Percentiles rank a stretch among this genome's conserved stretches.
Conservation (phyloP, 2,888 invertebrate species). For the Drosophila paucipuncta region DNA sequence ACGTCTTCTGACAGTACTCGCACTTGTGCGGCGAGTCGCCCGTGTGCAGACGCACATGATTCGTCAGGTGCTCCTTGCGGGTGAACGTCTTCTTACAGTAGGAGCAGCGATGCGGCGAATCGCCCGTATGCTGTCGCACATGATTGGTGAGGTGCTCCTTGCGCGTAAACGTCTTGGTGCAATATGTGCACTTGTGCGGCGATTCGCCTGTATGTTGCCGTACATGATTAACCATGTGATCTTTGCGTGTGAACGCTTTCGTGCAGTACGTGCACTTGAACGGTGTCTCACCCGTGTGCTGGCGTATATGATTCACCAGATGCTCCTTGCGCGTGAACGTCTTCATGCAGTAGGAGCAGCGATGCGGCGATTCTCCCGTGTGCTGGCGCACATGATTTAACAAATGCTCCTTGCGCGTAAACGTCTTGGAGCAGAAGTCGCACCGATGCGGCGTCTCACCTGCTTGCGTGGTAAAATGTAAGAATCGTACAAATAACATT, state of each 20-base stretch:
- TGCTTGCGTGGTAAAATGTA: slow-evolving; percentile 54
- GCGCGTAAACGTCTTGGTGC: slow-evolving; percentile 92
- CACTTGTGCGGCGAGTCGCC: slow-evolving; percentile 94
- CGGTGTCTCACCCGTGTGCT: slow-evolving; percentile 94
- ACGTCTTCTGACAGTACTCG: slow-evolving; percentile 94
- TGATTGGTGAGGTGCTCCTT: slow-evolving; percentile 95
- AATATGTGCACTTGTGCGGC: slow-evolving; percentile 94
- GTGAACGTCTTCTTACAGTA: slow-evolving; percentile 88
- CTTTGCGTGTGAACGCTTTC: slow-evolving; percentile 93
- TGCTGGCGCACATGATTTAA: slow-evolving; percentile 94
- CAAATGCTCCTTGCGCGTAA: slow-evolving; percentile 94
- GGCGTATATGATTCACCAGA: slow-evolving; percentile 93
- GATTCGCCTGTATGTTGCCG: slow-evolving; percentile 93
- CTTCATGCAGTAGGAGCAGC: slow-evolving; percentile 94
- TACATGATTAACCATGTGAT: slow-evolving; percentile 91
- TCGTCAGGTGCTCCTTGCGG: slow-evolving; percentile 94
- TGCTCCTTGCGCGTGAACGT: slow-evolving; percentile 96
- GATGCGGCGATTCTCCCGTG: slow-evolving; percentile 93
- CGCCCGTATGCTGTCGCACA: slow-evolving; percentile 92
- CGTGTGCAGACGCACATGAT: slow-evolving; percentile 92
- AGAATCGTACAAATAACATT: slow-evolving; percentile 83
- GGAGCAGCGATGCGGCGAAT: slow-evolving; percentile 88
- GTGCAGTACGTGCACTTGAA: slow-evolving; percentile 94
- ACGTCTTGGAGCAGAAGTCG: slow-evolving; percentile 94
- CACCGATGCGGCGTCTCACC: slow-evolving; percentile 94